Conservation (phyloP, 2,113 vertebrate species). For the Pygoscelis antarcticus region DNA sequence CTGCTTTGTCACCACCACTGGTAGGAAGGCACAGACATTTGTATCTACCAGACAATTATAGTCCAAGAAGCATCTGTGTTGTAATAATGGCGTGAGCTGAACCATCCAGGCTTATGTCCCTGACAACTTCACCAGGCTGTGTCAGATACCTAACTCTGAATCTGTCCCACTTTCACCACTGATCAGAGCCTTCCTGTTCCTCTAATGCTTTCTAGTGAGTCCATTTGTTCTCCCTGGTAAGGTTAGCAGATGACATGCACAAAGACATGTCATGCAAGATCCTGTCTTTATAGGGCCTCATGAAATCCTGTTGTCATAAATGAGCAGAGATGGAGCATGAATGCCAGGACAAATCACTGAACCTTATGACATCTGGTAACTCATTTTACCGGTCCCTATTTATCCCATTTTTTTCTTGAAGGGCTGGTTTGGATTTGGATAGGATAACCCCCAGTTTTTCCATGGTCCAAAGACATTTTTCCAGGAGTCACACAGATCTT, state of each 20-base stretch:
- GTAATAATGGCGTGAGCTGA: not conserved
- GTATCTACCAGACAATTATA: not conserved
- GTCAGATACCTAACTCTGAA: not conserved
- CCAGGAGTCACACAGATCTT: not conserved
- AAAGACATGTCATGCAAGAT: not conserved
- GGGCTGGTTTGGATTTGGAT: not conserved
- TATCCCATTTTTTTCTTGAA: not conserved
- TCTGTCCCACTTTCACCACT: not conserved
- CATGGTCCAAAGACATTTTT: not conserved
- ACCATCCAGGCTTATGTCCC: not conserved
- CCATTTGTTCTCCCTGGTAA: not conserved
- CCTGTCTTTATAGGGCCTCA: not conserved
- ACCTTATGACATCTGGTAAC: not conserved
- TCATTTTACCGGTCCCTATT: not conserved
- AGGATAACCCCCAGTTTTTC: not conserved
- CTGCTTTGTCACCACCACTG: not conserved
- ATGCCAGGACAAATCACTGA: not conserved
- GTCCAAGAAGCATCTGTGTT: not conserved
- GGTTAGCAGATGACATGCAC: not conserved
- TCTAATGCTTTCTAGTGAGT: not conserved
- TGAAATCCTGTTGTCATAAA: not conserved
- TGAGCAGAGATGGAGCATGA: not conserved
- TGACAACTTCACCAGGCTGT: not conserved
- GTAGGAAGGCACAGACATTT: not conserved
- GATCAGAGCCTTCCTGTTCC: not conserved